Evolutionary conservation across 2,888 invertebrate genomes (phyloP).

Genomic region (Hemaris fuciformis): DNA sequence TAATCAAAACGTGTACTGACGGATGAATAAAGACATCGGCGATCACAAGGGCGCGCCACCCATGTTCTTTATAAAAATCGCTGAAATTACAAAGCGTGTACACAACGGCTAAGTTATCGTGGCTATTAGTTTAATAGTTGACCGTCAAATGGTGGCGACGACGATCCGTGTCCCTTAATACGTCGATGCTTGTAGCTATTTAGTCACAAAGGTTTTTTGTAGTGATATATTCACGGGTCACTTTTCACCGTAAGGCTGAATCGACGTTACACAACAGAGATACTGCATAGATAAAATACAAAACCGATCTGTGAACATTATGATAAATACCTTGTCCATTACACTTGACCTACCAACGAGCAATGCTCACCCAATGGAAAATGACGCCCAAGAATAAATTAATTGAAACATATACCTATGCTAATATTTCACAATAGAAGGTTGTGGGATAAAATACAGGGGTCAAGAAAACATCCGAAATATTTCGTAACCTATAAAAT

Average conservation of each 20-base stretch:
- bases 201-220: conserved; percentile 54
- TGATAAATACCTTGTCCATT: no score
- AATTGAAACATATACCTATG: no score
- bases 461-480: no score
- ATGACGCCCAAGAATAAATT: no score
- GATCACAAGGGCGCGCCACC: conserved; percentile 55
- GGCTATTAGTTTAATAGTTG: conserved; percentile 68
- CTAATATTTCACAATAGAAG: no score
- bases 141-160: conserved; percentile 47
- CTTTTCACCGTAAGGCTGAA: conserved; percentile 37
- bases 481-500: no score
- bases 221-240: conserved; percentile 41
- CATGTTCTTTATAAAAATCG: conserved; percentile 63
- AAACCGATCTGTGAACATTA: no score
- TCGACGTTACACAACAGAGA: not conserved
- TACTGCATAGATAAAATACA: no score
- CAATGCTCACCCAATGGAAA: no score
- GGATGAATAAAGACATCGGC: conserved; percentile 53
- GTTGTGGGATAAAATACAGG: no score
- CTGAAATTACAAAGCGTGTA: conserved; percentile 65
- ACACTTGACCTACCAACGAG: no score
- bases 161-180: conserved; percentile 42
- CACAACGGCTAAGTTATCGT: conserved; percentile 62
- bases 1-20: conserved; percentile 35
- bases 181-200: conserved; percentile 49